Base-by-base conservation (phyloP, 2,888 invertebrate species). In the Darwinula stevensoni region DNA sequence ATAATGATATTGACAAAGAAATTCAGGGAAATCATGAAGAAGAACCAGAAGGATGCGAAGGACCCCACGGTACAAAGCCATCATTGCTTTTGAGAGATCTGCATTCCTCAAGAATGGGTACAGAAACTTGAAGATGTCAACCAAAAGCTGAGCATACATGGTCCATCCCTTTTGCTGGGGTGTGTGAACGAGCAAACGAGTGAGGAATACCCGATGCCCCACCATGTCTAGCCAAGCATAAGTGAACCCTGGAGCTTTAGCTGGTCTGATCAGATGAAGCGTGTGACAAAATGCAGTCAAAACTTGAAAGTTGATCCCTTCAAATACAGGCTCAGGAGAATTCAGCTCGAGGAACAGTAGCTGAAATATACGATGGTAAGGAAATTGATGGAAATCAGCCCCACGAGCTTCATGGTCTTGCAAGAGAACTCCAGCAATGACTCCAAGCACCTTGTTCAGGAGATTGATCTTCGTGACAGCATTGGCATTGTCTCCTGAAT, bases 221-320 rank as follows among this genome's bases (percentile, higher is more conserved):
- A 99, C 75, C 30, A 99, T 58, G 52, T 99, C 97, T 35, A 99
- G 57, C 97, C 99, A 99, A 2, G 94, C 82, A 51, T 82, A 97
- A 35, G 86, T 75, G 53, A 99, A 99, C 1, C 82, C 88, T 1
- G 97, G 86, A 1, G 82, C 86, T 42, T 80, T 71, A 29, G 69
- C 66, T 6, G 97, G 97, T 34, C 84, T 63, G 39, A 97, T 58
- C 42, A 88, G 73, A 46, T 88, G 86, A 40, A 91, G 63, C 0
- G 84, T 80, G 53, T 91, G 84, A 49, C 88, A 86, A 53, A 86
- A 94, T 5, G 88, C 86, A 13, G 82, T 84, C 31, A 97, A 61
- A 42, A 86, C 72, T 59, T 75, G 82, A 52, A 73, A 80, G 54
- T 82, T 88, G 46, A 97, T 74, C 32, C 78, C 71, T 53, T 97